Base-by-base conservation (phyloP, 2,888 invertebrate genomes). In the Iselma pallidipennis region DNA sequence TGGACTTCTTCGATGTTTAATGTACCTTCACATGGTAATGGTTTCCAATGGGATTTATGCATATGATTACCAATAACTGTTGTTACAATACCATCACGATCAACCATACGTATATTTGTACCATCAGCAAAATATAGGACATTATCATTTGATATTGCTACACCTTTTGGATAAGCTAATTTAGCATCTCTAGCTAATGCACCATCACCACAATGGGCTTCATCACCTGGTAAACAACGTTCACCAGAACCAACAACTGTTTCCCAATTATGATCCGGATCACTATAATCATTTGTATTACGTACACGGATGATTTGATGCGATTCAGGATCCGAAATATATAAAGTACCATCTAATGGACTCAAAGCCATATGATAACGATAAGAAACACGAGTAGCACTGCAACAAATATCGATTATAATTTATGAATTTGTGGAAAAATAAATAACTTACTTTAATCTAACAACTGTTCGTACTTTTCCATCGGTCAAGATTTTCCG, bases 281-380 rank as follows among this genome's bases (percentile, higher is more conserved):
- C 92, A 42, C 87, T 87, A 76, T 88, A 92, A 79, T 95, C 94
- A 65, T 89, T 89, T 1, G 90, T 90, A 76, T 92, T 91, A 48
- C 92, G 87, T 1, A 95, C 94, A 67, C 91, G 88, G 64, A 96
- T 91, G 70, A 97, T 96, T 81, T 96, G 96, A 80, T 96, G 95
- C 0, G 94, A 94, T 80, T 96, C 96, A 0, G 97, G 96, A 80
- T 98, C 96, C 0, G 98, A 96, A 73, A 98, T 94, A 83, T 96
- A 98, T 9, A 98, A 86, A 1, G 91, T 91, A 25, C 96, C 96
- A 79, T 97, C 96, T 12, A 96, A 85, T 0, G 98, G 98, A 73
- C 96, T 96, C 48, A 98, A 84, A 0, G 97, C 95, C 88, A 99
- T 93, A 83, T 97, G 96, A 81, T 98, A 98, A 58, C 96, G 91